Conservation (phyloP, 2,797 vertebrate genomes). For the Pseudotriccus pelzelni region DNA sequence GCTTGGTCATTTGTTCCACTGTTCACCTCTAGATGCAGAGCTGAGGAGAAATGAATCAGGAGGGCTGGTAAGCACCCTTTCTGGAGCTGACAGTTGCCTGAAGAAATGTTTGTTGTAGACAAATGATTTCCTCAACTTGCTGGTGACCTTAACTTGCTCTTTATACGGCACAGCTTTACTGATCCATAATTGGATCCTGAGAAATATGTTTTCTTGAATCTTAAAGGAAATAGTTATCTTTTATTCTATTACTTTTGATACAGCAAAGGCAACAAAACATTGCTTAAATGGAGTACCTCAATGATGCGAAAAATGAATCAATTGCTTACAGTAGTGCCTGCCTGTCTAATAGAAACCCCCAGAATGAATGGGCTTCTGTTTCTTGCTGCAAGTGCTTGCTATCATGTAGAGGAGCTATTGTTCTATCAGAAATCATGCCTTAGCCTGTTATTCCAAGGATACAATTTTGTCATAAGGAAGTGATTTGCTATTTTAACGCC, state of each 20-base stretch:
- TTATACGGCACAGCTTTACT: neutral
- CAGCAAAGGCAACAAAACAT: neutral
- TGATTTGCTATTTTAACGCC: slow-evolving; percentile 72
- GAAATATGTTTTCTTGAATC: neutral
- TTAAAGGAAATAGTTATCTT: neutral
- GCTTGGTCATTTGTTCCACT: neutral
- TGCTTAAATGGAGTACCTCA: slow-evolving; percentile 47
- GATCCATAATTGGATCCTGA: neutral
- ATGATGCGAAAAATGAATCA: slow-evolving; percentile 58
- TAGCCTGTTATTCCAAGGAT: slow-evolving; percentile 69
- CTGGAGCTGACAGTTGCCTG: neutral
- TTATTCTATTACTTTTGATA: neutral
- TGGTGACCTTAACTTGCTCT: neutral
- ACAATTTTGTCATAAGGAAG: slow-evolving; percentile 69
- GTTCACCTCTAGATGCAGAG: neutral
- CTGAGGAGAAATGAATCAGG: neutral
- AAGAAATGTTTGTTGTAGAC: neutral
- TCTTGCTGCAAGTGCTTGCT: slow-evolving; percentile 59
- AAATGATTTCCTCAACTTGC: neutral
- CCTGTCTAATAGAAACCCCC: slow-evolving; percentile 57
- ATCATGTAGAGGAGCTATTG: slow-evolving; percentile 72
- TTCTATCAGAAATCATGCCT: slow-evolving; percentile 64
- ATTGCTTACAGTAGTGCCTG: slow-evolving; percentile 36
- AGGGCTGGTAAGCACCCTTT: neutral
- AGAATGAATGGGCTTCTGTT: slow-evolving; percentile 53